These are phyloP conservation scores for Amphipyra berbera DNA, from an alignment of 2,888 invertebrate species.

Conservation along the genomic window DNA sequence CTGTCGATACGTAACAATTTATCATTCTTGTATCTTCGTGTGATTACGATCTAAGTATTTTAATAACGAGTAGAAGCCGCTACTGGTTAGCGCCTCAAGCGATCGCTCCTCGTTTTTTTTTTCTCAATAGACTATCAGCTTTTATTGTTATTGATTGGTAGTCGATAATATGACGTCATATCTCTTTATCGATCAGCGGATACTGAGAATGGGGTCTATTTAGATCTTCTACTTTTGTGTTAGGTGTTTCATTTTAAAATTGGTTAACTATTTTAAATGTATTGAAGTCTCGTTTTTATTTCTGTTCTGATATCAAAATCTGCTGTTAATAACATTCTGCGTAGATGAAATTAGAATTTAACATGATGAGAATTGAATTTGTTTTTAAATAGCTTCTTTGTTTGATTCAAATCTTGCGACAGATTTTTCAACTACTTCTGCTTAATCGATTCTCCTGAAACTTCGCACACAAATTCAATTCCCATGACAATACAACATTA, in stretches of 20 bases:
- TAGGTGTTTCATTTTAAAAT: slow-evolving; percentile 1
- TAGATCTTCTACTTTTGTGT: slow-evolving; percentile 3
- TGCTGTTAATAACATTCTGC: no score
- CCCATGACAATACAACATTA: no score
- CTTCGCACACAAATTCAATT: no score
- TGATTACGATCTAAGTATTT: slow-evolving; percentile 72
- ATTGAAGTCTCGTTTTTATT: background rate
- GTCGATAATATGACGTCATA: slow-evolving; percentile 52
- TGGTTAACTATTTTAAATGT: background rate
- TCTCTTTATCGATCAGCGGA: slow-evolving; percentile 32
- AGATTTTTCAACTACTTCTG: no score
- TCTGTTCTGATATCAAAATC: no score
- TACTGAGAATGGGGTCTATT: slow-evolving; percentile 35
- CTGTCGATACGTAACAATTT: slow-evolving; percentile 54
- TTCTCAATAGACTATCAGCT: slow-evolving; percentile 57
- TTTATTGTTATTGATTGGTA: slow-evolving; percentile 65
- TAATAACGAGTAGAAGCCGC: slow-evolving; percentile 72
- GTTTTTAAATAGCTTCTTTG: no score
- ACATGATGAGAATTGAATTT: no score
- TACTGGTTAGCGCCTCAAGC: slow-evolving; percentile 78
- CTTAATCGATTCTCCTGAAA: no score
- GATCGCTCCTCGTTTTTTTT: slow-evolving; percentile 53
- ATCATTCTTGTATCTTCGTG: slow-evolving; percentile 59
- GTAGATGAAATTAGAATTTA: no score
- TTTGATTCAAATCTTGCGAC: no score